These are phyloP conservation scores for Scaptomyza pallida DNA, from an alignment of 1,140 invertebrate genomes.

Conservation along the genomic window DNA sequence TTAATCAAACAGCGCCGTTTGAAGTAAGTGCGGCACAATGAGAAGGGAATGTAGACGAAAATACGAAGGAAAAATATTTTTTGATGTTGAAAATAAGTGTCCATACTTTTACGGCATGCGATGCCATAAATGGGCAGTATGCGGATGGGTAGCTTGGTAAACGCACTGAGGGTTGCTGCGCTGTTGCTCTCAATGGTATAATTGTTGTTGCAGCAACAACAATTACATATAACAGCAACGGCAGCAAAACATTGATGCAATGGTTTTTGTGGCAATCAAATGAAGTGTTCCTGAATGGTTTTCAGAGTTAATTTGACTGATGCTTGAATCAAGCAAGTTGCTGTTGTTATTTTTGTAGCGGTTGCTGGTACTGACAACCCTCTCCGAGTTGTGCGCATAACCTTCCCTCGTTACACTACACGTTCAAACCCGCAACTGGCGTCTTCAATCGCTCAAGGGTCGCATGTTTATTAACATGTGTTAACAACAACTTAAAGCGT, in stretches of 20 bases:
- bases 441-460: slow-evolving; percentile 20
- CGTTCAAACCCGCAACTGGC: neutral
- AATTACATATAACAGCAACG: slow-evolving; percentile 69
- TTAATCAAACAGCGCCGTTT: slow-evolving; percentile 53
- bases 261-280: slow-evolving; percentile 78
- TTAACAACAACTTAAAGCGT: slow-evolving; percentile 81
- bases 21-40: neutral
- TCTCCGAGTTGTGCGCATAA: neutral
- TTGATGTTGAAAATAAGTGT: slow-evolving; percentile 82
- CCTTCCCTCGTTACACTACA: neutral
- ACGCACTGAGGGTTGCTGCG: slow-evolving; percentile 33
- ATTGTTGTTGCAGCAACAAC: slow-evolving; percentile 82
- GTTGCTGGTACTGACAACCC: slow-evolving; percentile 74
- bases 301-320: slow-evolving; percentile 84
- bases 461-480: slow-evolving; percentile 82
- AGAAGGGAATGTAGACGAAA: neutral
- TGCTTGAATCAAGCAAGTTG: slow-evolving; percentile 60
- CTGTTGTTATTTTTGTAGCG: slow-evolving; percentile 12
- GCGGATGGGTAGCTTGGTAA: slow-evolving; percentile 18
- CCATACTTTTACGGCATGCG: slow-evolving; percentile 77
- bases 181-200: slow-evolving; percentile 73
- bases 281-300: slow-evolving; percentile 84
- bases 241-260: slow-evolving; percentile 12
- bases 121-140: neutral
- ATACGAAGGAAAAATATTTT: slow-evolving; percentile 48